Evolutionary conservation across 1,140 invertebrate species (phyloP), one percentile per base, ranked within the genome.

Genomic region (Globodera rostochiensis): DNA sequence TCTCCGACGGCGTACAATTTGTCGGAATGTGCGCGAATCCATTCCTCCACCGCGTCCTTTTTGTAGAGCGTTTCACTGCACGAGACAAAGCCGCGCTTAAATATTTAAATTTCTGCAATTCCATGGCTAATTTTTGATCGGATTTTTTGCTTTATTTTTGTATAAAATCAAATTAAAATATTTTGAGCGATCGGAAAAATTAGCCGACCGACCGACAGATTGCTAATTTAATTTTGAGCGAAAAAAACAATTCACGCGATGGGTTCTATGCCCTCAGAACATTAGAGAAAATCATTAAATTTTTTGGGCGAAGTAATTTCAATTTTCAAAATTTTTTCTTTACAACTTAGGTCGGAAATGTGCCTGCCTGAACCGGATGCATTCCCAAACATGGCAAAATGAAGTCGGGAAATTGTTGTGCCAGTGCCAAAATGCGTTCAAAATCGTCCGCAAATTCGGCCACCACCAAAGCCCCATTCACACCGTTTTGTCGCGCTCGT

Each of bases 321-420:
- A 9, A 50, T 25, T 64, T 76, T 76, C 9, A 74, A 74, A 74
- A 73, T n/a, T n/a, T n/a, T n/a, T n/a, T n/a, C n/a, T n/a, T n/a
- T n/a, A n/a, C n/a, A n/a, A n/a, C n/a, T n/a, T n/a, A 36, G 36
- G 2, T 1, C 3, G 36, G 36, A 36, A 36, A 36, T n/a, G 2
- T 46, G 1, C 74, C 50, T 82, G 87, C 87, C 82, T 90, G 90
- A 19, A 90, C 89, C 36, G 90, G 90, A 83, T 91, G 90, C 13
- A 91, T 76, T 5, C 90, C 88, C 13, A 88, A 21, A 57, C 80
- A 83, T 4, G 87, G 87, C 19, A 69, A 57, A 49, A 83, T 77
- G 80, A 87, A 89, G 66, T 86, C 81, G 47, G 83, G 77, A 82
- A 87, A 86, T 57, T 82, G 74, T n/a, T 79, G 74, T 36, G 77